These are phyloP conservation scores for Rhinoderma darwinii DNA, from an alignment of 2,113 vertebrate genomes.

Conservation along the genomic window DNA sequence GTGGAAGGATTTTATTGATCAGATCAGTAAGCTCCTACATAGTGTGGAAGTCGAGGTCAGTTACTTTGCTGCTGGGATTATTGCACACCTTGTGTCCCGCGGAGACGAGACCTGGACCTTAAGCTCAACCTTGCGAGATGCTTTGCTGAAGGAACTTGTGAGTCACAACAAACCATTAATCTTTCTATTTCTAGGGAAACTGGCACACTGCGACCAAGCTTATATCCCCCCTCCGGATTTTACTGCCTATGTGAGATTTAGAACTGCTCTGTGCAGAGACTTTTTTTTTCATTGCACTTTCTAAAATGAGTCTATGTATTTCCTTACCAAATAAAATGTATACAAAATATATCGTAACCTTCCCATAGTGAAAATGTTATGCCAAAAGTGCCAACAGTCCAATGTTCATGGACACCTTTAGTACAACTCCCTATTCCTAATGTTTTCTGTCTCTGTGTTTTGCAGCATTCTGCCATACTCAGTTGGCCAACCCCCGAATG, in stretches of 20 bases:
- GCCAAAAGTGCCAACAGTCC: no score
- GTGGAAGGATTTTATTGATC: conserved; percentile 95
- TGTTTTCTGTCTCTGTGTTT: conserved; percentile 32
- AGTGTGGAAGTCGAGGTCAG: conserved; percentile 97
- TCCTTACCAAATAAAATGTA: no score
- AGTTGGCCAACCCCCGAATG: conserved; percentile 96
- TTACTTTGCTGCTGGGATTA: conserved; percentile 97
- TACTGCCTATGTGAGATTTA: no score
- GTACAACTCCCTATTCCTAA: background rate
- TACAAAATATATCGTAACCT: no score
- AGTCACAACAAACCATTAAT: background rate
- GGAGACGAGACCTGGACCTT: conserved; percentile 93
- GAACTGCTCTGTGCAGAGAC: no score
- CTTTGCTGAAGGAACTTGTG: conserved; percentile 92
- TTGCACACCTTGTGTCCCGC: conserved; percentile 94
- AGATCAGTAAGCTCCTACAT: conserved; percentile 90
- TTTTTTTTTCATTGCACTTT: no score
- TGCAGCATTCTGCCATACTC: conserved; percentile 91
- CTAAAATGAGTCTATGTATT: no score
- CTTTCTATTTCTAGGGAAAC: background rate
- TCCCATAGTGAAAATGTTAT: no score
- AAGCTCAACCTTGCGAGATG: conserved; percentile 79
- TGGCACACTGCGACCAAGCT: no score
- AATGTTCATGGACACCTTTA: background rate
- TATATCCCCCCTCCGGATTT: no score